A percentile compares a stretch with the other conserved stretches of the same genome.
Evolutionary conservation across 2,113 vertebrate species (phyloP).

Genomic region (Sinocyclocheilus anophthalmus): DNA sequence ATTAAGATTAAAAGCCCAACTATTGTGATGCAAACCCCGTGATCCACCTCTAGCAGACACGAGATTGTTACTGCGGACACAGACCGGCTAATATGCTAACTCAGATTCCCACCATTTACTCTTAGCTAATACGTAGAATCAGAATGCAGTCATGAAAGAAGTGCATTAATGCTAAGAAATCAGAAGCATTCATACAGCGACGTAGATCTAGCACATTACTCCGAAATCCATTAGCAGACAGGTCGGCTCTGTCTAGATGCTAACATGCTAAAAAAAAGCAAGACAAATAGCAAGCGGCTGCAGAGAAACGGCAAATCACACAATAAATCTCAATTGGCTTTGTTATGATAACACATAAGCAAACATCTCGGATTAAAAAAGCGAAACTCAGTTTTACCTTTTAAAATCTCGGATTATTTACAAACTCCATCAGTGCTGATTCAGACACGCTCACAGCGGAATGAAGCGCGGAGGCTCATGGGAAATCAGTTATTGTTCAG

Average conservation of each 20-base stretch:
- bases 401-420: slow-evolving; percentile 31
- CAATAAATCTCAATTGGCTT: not conserved
- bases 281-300: not conserved
- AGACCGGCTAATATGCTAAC: slow-evolving; percentile 32
- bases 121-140: not conserved
- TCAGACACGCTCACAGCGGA: slow-evolving; percentile 27
- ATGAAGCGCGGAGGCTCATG: slow-evolving; percentile 41
- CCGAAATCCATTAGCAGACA: not conserved
- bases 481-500: slow-evolving; percentile 48
- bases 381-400: slow-evolving; percentile 31
- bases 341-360: not conserved
- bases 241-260: slow-evolving; percentile 21
- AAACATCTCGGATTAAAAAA: not conserved
- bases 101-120: not conserved
- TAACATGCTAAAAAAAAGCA: slow-evolving; percentile 21
- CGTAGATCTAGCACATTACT: not conserved
- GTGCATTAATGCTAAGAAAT: not conserved
- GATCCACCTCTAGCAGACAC: not conserved
- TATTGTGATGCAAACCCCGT: not conserved
- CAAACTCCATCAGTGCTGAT: slow-evolving; percentile 35
- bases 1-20: not conserved
- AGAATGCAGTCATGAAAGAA: not conserved
- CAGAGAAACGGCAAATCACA: not conserved
- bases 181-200: not conserved
- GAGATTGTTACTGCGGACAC: not conserved